Percentiles rank a stretch among this genome's conserved stretches.
Conservation (phyloP, 2,888 invertebrate genomes). For the Orthosia incerta region DNA sequence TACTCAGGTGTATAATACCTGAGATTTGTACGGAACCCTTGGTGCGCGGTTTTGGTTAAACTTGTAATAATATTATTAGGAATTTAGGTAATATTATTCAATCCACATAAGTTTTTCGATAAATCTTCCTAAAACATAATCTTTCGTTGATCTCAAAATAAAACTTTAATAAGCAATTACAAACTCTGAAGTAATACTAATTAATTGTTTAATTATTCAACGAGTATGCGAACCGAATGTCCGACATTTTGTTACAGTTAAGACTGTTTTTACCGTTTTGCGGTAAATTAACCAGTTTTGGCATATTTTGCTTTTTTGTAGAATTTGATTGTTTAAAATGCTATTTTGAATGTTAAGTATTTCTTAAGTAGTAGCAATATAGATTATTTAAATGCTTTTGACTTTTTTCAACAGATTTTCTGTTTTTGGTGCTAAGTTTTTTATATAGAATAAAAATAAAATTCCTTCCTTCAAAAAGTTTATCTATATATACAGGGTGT, state of each 20-base stretch:
- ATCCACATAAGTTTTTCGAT: background rate
- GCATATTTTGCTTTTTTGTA: background rate
- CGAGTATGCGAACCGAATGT: background rate
- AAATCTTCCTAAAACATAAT: background rate
- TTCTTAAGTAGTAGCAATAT: background rate
- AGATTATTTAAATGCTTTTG: background rate
- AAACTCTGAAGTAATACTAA: background rate
- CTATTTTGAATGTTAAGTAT: background rate
- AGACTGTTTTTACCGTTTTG: slow-evolving; percentile 44
- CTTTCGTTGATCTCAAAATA: background rate
- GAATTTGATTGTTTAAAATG: background rate
- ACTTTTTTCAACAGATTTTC: background rate
- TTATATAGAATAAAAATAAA: too few species aligned
- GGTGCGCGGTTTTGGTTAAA: too few species aligned
- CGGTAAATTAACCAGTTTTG: slow-evolving; percentile 11
- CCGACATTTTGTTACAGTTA: slow-evolving; percentile 14
- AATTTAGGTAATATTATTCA: background rate
- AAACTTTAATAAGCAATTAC: background rate
- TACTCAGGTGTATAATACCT: too few species aligned
- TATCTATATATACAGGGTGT: too few species aligned
- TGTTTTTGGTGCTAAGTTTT: too few species aligned
- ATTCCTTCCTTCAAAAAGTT: too few species aligned
- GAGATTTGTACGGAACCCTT: too few species aligned
- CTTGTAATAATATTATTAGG: background rate
- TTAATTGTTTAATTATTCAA: slow-evolving; percentile 12